Base-by-base conservation (phyloP, 2,113 vertebrate genomes). In the Entosphenus tridentatus region DNA sequence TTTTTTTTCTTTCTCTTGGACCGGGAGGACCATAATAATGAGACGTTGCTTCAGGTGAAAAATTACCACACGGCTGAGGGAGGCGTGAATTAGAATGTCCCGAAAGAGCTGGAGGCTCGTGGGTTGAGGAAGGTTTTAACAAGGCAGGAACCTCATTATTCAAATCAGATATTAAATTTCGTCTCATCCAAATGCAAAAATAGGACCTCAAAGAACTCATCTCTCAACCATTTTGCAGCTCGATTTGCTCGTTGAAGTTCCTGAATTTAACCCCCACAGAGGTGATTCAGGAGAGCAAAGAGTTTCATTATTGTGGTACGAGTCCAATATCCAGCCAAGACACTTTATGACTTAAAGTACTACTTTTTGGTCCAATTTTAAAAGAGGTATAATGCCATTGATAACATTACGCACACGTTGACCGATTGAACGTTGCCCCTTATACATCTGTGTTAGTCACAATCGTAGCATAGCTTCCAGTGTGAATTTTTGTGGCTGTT, bases 131-230 rank as follows among this genome's bases (percentile, higher is more conserved):
- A 16, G 62, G n/a, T 65, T 65, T 65, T 16, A 65, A 65, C 62
- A 65, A 65, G 62, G n/a, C n/a, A 65, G 62, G 62, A n/a, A 16
- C 21, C 62, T 65, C 62, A 65, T 65, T 65, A 65, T 65, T 65
- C 62, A n/a, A 65, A 16, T 65, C 62, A 65, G 62, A 65, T 65
- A 65, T 65, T 65, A 65, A 65, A 65, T 65, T 65, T 65, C 62
- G 21, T 65, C 62, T 65, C 62, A 65, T 65, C 62, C 21, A 21
- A 65, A 65, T 65, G 62, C 62, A 65, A 65, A 65, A 65, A 65
- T 65, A 65, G 62, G 62, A 21, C 62, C 62, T 65, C 62, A 65
- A 65, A 65, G 62, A 65, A 21, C 62, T 65, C 62, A 65, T 65
- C 62, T 65, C 21, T n/a, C 8, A 65, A 21, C 21, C 62, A 21